Percentiles rank a stretch among this genome's conserved stretches.
phyloP scores from a whole-genome alignment of 2,113 vertebrate genomes.

The Hydrochoerus hydrochaeris region DNA sequence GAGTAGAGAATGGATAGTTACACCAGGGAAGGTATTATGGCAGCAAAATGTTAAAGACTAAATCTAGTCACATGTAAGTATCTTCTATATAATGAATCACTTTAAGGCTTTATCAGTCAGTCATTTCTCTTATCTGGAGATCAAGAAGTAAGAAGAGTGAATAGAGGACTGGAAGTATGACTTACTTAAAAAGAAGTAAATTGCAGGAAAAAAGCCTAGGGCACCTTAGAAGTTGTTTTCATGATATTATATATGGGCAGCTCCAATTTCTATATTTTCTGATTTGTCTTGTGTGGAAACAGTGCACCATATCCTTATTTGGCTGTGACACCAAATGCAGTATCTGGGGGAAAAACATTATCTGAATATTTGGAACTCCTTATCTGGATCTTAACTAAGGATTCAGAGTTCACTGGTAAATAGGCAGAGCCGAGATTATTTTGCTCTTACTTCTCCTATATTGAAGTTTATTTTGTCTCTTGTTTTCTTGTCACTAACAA shows the following conservation, averaged over 20 bases:
- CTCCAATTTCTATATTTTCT: neutral
- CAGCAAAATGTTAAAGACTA: neutral
- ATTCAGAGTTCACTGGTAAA: slow-evolving; percentile 12
- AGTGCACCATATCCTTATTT: neutral
- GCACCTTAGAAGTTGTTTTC: neutral
- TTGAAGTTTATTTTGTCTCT: neutral
- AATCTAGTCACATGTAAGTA: neutral
- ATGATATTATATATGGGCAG: neutral
- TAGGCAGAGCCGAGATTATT: neutral
- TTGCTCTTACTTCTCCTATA: neutral
- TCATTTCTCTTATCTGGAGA: neutral
- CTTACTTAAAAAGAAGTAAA: neutral
- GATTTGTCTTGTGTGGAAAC: neutral
- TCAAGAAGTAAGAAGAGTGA: neutral
- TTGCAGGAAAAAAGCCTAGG: neutral
- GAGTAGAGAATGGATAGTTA: neutral
- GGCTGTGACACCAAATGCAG: neutral
- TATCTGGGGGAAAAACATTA: neutral
- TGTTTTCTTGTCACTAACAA: neutral
- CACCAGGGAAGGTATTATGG: neutral
- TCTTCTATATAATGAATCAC: neutral
- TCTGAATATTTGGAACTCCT: slow-evolving; percentile 27
- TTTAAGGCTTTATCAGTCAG: neutral
- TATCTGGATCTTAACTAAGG: slow-evolving; percentile 5
- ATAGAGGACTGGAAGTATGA: neutral